Base-by-base conservation (phyloP, 2,888 invertebrate genomes). In the Macroteleia sp. region DNA sequence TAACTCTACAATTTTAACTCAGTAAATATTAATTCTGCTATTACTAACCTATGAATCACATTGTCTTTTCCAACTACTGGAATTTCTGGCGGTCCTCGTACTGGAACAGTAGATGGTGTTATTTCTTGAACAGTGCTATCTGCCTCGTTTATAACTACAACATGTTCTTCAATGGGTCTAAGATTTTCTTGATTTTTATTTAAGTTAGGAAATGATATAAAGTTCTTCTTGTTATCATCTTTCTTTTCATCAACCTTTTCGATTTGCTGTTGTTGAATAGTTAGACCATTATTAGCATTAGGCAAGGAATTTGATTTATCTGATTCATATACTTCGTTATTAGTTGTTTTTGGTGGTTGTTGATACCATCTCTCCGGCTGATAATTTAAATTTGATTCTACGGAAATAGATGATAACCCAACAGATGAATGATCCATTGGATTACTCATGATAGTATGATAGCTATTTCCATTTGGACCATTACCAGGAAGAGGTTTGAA, bases 381-480 rank as follows among this genome's bases (percentile, higher is more conserved):
- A 20, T 82, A 84, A n/a, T 32, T 70, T 0, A 80, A 61, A 0
- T 81, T 46, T 6, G 80, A 71, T 5, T 83, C 81, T 0, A 81
- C 77, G 6, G 86, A 77, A 0, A 86, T 81, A 0, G 85, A 83
- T 1, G 87, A 81, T 61, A 86, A 46, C 0, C 85, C 82, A 30
- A 87, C 82, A 1, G 88, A 85, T 2, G 82, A 77, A 4, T 77
- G 81, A 57, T 86, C 88, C 54, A 84, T 83, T 16, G 83, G 87
- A 8, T 61, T 57, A 19, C 16, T 69, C n/a, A 59, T 48, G 89
- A 89, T 44, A 87, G 87, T 80, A 89, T 91, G 79, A 84, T 91
- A 19, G 90, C 89, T 4, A 89, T 66, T 74, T 89, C 91, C 76
- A 89, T 48, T 64, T 89, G 91, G 75, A 89, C 91, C 67, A 25